These are phyloP conservation scores for Myiagra hebetior DNA, from an alignment of 2,113 vertebrate species.

Conservation along the genomic window DNA sequence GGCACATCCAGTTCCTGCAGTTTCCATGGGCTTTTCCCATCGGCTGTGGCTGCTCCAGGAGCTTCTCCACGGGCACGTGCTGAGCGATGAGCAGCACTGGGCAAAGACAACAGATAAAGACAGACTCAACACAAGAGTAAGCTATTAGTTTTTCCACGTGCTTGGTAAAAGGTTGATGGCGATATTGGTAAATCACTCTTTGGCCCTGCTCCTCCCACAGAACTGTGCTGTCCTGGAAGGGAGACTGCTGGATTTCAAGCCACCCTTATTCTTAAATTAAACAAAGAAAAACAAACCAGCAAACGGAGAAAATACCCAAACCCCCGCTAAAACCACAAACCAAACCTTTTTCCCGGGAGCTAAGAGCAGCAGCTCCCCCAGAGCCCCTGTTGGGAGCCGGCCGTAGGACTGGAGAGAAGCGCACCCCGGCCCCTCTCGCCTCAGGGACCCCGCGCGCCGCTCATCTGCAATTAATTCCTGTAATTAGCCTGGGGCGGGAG, in stretches of 20 bases:
- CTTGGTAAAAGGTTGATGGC: accelerated
- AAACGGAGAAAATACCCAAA: accelerated
- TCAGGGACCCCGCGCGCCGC: accelerated
- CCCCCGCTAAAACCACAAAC: background rate
- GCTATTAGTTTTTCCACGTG: accelerated
- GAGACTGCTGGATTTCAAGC: accelerated
- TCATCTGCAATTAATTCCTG: background rate
- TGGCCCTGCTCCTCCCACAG: background rate
- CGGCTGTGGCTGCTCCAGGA: background rate
- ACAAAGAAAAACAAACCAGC: background rate
- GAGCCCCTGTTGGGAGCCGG: accelerated
- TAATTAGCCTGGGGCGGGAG: accelerated
- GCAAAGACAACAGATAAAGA: background rate
- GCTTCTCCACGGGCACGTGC: accelerated
- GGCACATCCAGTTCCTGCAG: accelerated
- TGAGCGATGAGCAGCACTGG: accelerated
- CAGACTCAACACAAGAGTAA: accelerated
- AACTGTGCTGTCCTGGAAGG: accelerated
- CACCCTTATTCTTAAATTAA: accelerated
- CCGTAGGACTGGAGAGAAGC: accelerated
- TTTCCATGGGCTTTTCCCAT: background rate
- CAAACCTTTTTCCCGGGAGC: accelerated
- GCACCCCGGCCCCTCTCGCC: accelerated
- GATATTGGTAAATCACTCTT: accelerated
- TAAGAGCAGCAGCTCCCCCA: accelerated